These are phyloP conservation scores for Marronus borbonicus DNA, from an alignment of 2,888 invertebrate genomes.

Conservation along the genomic window DNA sequence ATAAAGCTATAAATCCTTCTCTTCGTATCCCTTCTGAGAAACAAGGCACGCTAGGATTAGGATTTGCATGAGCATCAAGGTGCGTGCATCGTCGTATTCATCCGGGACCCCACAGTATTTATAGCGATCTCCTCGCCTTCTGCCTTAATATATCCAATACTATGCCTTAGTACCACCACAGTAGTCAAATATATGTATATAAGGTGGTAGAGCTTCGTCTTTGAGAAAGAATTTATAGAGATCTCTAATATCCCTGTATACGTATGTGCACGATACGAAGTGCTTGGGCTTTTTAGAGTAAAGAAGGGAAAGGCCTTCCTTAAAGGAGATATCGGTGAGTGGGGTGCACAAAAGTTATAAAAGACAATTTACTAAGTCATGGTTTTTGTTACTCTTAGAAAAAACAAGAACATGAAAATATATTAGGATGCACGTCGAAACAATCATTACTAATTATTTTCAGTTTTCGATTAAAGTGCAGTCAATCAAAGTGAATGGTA, in stretches of 20 bases:
- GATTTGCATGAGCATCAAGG: constrained; percentile 57
- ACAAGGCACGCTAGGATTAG: constrained; percentile 55
- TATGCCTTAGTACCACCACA: constrained; percentile 40
- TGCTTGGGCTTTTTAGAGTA: constrained; percentile 16
- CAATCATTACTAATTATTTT: no score
- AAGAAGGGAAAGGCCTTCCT: constrained; percentile 12
- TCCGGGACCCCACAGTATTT: constrained; percentile 53
- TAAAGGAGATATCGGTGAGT: constrained; percentile 2
- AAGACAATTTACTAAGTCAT: no score
- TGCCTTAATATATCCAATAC: constrained; percentile 52
- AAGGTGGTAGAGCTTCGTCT: constrained; percentile 18
- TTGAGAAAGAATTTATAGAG: constrained; percentile 49
- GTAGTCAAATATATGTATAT: constrained; percentile 44
- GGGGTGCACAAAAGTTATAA: no score
- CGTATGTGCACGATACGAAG: constrained; percentile 26
- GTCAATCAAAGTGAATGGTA: no score
- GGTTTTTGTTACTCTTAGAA: no score
- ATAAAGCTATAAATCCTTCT: constrained; percentile 59
- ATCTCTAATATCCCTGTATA: constrained; percentile 36
- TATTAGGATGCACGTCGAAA: no score
- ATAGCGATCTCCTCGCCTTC: constrained; percentile 50
- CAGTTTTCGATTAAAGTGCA: no score
- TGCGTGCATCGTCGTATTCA: constrained; percentile 53
- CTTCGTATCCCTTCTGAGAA: constrained; percentile 54
- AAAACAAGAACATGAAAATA: no score